phyloP scores from a whole-genome alignment of 1,140 invertebrate genomes.

The Sesamia nonagrioides region DNA sequence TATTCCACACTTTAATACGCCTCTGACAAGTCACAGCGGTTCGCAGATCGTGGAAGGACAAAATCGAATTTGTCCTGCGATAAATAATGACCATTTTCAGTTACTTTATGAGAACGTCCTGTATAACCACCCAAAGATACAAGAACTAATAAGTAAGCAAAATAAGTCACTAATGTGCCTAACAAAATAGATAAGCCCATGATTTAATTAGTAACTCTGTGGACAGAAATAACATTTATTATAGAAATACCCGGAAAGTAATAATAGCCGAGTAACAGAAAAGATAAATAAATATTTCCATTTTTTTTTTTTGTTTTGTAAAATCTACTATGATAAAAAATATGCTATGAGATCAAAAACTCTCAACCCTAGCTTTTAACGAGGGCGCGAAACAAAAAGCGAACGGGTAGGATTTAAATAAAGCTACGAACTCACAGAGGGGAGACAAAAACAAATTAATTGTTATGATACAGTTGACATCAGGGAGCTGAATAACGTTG shows the following conservation, averaged over 20 bases:
- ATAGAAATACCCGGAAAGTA: background rate
- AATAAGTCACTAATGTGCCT: background rate
- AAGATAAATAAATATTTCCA: too few relatives aligned
- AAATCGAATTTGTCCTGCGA: slow-evolving; percentile 14
- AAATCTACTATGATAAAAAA: background rate
- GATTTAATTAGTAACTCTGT: background rate
- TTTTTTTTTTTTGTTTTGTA: too few relatives aligned
- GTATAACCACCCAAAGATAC: background rate
- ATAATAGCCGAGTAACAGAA: too few relatives aligned
- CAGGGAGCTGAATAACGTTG: slow-evolving; percentile 52
- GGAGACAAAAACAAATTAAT: slow-evolving; percentile 49
- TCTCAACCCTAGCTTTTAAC: background rate
- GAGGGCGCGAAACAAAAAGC: background rate
- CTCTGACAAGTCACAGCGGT: slow-evolving; percentile 28
- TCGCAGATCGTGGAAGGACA: slow-evolving; percentile 8
- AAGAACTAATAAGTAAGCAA: background rate
- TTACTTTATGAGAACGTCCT: background rate
- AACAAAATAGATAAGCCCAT: too few relatives aligned
- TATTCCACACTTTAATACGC: slow-evolving; percentile 5
- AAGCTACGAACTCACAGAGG: slow-evolving; percentile 16
- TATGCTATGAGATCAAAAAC: background rate
- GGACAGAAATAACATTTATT: background rate
- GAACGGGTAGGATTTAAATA: slow-evolving; percentile 19
- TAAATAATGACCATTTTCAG: background rate
- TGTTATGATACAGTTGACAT: slow-evolving; percentile 52